Evolutionary conservation across 2,113 vertebrate species (phyloP).

Genomic region (Triplophysa dalaica): DNA sequence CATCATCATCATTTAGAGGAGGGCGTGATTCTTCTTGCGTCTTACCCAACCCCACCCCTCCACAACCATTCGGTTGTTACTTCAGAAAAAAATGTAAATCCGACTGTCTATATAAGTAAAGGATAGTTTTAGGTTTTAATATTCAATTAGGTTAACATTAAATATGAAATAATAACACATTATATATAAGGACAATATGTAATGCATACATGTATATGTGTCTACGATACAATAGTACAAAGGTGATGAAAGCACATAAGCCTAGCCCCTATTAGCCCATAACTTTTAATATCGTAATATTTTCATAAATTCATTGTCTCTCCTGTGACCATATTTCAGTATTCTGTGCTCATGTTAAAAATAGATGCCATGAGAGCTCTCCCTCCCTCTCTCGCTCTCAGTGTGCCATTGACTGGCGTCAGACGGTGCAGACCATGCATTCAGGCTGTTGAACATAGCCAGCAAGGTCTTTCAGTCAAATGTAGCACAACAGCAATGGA

Average conservation of each 20-base stretch:
- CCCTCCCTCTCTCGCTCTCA: slow-evolving; percentile 11
- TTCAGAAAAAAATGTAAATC: too few relatives aligned
- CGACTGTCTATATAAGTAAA: too few relatives aligned
- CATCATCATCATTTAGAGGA: slow-evolving; percentile 21
- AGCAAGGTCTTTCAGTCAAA: slow-evolving; percentile 42
- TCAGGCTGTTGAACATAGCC: slow-evolving; percentile 24
- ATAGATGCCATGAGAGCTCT: neutral
- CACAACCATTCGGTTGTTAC: too few relatives aligned
- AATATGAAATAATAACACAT: too few relatives aligned
- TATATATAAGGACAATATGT: too few relatives aligned
- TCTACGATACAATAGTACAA: too few relatives aligned
- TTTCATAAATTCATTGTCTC: neutral
- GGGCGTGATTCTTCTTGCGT: neutral
- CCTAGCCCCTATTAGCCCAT: too few relatives aligned
- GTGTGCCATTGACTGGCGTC: slow-evolving; percentile 9
- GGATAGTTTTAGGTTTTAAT: too few relatives aligned
- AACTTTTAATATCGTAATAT: neutral
- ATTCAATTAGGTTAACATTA: too few relatives aligned
- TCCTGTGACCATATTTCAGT: neutral
- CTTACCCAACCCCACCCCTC: too few relatives aligned
- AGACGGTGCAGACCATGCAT: slow-evolving; percentile 15
- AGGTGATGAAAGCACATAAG: too few relatives aligned
- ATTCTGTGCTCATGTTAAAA: slow-evolving; percentile 1
- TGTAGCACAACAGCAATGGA: slow-evolving; percentile 61
- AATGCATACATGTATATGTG: too few relatives aligned